Evolutionary conservation across 2,113 vertebrate species (phyloP), one percentile per base, ranked within the genome.

Genomic region (Tinamus guttatus): DNA sequence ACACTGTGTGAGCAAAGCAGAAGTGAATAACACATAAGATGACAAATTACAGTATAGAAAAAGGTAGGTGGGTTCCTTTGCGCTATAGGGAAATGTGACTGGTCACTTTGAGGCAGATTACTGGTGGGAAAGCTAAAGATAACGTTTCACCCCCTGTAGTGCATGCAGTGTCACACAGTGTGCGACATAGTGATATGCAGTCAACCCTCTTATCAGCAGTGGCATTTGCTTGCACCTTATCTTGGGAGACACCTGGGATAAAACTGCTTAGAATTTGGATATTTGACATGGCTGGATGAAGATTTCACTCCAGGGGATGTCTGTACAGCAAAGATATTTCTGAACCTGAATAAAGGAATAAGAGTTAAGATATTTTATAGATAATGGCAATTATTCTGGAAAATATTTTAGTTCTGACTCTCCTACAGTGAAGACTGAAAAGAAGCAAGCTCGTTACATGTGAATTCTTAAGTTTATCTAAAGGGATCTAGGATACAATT

Each of bases 121-220:
- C 24, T 34, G 5, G 13, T 74, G 13, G 64, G 60, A 84, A 86
- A 64, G 7, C 2, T 56, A 16, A 76, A 70, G 51, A 12, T 4
- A 34, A 19, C 32, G 2, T 84, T 89, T 56, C 10, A 18, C 5
- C 9, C 5, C 16, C 25, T 11, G 13, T 34, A 65, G 51, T 7
- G 8, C 16, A 25, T 17, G 22, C 28, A 38, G 14, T 17, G 32
- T 83, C 16, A 6, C 38, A 28, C 1, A 0, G 12, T 34, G 21
- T 28, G 20, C 0, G 0, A 16, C 32, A 41, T 0, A 74, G 32
- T 17, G 8, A 74, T 47, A 2, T 65, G 11, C 11, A 69, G 8
- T 16, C 15, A 58, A 56, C 11, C 70, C 16, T 64, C 49, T 30
- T 52, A 36, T 15, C 7, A 87, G 13, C 32, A 70, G 41, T 7